Conservation (phyloP, 37 sponge, comb jelly and placozoan genomes). For the Cliona cf. orientalis region DNA sequence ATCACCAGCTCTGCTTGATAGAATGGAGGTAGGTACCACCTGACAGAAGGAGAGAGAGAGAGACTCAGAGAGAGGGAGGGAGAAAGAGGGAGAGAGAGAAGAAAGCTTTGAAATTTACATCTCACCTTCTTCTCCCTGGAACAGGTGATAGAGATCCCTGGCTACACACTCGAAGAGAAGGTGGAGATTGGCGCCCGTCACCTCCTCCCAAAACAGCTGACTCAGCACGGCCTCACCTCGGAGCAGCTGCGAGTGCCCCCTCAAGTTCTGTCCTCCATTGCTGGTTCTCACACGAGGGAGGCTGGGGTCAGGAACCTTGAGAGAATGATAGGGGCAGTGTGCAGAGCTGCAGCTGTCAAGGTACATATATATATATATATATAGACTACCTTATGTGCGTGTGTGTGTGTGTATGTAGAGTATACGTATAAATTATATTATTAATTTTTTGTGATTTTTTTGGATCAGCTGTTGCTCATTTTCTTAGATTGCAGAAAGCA, state of each 20-base stretch:
- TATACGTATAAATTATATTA: no score
- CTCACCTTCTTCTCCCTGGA: no score
- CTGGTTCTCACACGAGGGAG: slow-evolving; percentile 75
- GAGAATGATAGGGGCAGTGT: slow-evolving; percentile 76
- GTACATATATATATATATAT: slow-evolving; percentile 28
- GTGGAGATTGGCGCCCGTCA: slow-evolving; percentile 81
- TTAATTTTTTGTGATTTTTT: neutral
- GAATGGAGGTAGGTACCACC: slow-evolving; percentile 96
- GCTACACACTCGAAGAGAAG: slow-evolving; percentile 91
- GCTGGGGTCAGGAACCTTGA: slow-evolving; percentile 91
- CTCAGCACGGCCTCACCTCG: slow-evolving; percentile 64
- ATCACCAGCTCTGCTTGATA: slow-evolving; percentile 78
- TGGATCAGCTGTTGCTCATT: neutral
- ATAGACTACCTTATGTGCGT: neutral
- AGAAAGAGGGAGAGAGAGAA: neutral
- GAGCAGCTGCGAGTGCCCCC: slow-evolving; percentile 53
- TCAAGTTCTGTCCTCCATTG: slow-evolving; percentile 28
- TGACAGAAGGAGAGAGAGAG: no score
- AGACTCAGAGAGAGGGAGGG: no score
- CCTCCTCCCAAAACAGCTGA: slow-evolving; percentile 81
- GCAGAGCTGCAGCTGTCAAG: slow-evolving; percentile 86
- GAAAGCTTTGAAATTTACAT: neutral
- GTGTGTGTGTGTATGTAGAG: no score
- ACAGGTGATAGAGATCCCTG: slow-evolving; percentile 81
- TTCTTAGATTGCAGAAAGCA: slow-evolving; percentile 40